phyloP scores from a whole-genome alignment of 2,113 vertebrate genomes.

The Chunga burmeisteri region DNA sequence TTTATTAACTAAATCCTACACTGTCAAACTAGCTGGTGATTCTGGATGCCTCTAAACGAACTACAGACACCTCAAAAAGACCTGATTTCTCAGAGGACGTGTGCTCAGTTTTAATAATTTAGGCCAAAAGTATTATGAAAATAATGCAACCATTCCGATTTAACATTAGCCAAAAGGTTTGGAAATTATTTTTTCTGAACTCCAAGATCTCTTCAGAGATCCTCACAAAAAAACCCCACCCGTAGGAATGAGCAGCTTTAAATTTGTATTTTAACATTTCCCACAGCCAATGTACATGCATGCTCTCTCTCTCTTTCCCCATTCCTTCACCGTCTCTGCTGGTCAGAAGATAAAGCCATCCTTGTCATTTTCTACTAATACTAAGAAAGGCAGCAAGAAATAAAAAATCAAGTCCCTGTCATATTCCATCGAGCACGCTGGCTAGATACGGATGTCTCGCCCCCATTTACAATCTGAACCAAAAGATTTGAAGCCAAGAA shows the following conservation, averaged over 20 bases:
- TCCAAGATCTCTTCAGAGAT: neutral
- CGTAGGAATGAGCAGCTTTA: neutral
- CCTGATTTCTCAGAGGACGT: neutral
- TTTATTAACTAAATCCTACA: neutral
- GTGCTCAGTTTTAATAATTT: neutral
- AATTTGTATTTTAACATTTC: neutral
- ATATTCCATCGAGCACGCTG: slow-evolving; percentile 75
- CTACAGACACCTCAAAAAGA: neutral
- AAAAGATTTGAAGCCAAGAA: slow-evolving; percentile 80
- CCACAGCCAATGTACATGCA: neutral
- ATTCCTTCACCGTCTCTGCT: neutral
- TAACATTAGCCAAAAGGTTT: neutral
- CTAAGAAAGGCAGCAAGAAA: slow-evolving; percentile 62
- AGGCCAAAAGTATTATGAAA: neutral
- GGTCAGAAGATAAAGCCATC: slow-evolving; percentile 59
- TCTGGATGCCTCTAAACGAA: neutral
- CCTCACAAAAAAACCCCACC: neutral
- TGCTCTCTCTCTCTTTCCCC: neutral
- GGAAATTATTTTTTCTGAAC: neutral
- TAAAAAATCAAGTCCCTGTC: slow-evolving; percentile 71
- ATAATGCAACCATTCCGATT: neutral
- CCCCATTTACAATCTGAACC: slow-evolving; percentile 83
- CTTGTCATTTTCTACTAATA: slow-evolving; percentile 51
- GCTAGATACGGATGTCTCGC: slow-evolving; percentile 80
- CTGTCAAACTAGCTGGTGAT: neutral